These are phyloP conservation scores for Seriola quinqueradiata DNA, from an alignment of 2,113 vertebrate genomes.

Conservation along the genomic window DNA sequence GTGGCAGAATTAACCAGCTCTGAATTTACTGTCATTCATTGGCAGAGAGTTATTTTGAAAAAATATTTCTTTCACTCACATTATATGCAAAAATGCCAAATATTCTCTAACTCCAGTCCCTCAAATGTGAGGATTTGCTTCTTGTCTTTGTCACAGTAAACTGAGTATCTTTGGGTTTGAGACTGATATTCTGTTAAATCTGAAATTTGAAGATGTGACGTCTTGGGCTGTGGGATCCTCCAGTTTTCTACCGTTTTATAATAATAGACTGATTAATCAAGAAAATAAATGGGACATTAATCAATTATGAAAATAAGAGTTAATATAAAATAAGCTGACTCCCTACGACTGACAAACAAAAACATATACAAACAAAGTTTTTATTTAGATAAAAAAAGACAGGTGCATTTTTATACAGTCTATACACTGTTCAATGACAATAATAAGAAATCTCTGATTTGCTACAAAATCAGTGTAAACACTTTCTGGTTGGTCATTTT, in stretches of 20 bases:
- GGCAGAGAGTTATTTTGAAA: too few relatives aligned
- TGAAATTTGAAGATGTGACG: neutral
- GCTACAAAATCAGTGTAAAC: conserved; percentile 79
- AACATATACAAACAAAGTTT: conserved; percentile 40
- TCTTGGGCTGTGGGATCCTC: neutral
- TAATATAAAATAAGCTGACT: neutral
- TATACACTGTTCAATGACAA: conserved; percentile 61
- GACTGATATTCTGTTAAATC: too few relatives aligned
- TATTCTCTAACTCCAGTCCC: too few relatives aligned
- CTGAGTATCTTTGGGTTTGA: too few relatives aligned
- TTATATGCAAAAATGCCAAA: too few relatives aligned
- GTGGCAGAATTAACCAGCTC: conserved; percentile 27
- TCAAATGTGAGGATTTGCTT: too few relatives aligned
- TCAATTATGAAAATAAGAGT: neutral
- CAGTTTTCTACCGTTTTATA: neutral
- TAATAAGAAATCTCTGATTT: conserved; percentile 62
- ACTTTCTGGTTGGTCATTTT: conserved; percentile 65
- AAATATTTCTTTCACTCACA: too few relatives aligned
- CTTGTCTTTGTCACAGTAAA: too few relatives aligned
- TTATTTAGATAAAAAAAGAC: conserved; percentile 75
- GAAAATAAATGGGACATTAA: neutral
- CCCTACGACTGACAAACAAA: neutral
- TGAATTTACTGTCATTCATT: neutral
- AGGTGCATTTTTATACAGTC: conserved; percentile 60
- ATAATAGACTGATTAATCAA: neutral